Evolutionary conservation across 1,140 invertebrate species (phyloP).

Genomic region (Uloborus diversus): DNA sequence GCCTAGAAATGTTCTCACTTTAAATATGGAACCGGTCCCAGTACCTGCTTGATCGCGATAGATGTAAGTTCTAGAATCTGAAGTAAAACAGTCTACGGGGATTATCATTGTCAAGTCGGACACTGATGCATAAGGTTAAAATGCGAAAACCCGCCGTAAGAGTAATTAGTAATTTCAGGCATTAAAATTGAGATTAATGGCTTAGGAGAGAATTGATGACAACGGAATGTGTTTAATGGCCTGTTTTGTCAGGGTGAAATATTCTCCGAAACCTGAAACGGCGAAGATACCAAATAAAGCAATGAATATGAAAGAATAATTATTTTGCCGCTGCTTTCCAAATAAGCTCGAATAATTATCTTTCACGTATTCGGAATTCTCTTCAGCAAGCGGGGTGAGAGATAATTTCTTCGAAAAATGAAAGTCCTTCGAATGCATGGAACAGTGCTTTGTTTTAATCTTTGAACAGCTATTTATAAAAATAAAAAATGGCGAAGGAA

Average conservation of each 20-base stretch:
- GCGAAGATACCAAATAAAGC: slow-evolving; percentile 56
- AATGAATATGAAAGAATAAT: slow-evolving; percentile 55
- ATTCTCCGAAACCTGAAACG: slow-evolving; percentile 50
- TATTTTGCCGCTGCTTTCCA: slow-evolving; percentile 11
- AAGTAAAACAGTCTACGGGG: slow-evolving; percentile 50
- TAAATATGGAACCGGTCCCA: slow-evolving; percentile 13
- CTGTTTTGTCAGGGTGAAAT: slow-evolving; percentile 55
- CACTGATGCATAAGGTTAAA: slow-evolving; percentile 42
- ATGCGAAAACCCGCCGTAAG: slow-evolving; percentile 35
- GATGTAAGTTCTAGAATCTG: slow-evolving; percentile 35
- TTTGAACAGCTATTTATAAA: too few species aligned
- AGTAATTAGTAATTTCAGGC: slow-evolving; percentile 54
- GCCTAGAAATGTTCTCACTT: not conserved
- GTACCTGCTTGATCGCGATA: slow-evolving; percentile 22
- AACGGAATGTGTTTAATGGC: slow-evolving; percentile 54
- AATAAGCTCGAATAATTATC: slow-evolving; percentile 27
- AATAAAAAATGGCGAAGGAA: too few species aligned
- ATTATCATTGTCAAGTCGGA: slow-evolving; percentile 54
- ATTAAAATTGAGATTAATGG: slow-evolving; percentile 54
- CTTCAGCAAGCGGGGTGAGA: not conserved
- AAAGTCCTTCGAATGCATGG: not conserved
- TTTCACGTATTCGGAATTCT: not conserved
- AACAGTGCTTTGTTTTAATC: too few species aligned
- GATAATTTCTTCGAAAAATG: slow-evolving; percentile 37
- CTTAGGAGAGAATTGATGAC: slow-evolving; percentile 43